Evolutionary conservation across 2,113 vertebrate species (phyloP).

Genomic region (Aepyceros melampus): DNA sequence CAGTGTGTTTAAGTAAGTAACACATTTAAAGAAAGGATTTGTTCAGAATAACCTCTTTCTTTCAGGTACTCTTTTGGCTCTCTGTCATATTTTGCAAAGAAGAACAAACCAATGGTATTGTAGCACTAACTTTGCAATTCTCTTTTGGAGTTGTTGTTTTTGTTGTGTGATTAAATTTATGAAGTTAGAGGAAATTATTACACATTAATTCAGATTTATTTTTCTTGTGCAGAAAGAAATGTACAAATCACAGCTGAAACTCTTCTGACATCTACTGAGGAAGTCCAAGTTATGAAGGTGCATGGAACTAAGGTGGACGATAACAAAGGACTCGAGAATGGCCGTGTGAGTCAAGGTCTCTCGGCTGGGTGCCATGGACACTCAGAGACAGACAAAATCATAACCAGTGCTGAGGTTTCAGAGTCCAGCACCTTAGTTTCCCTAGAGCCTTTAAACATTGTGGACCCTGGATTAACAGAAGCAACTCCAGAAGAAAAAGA

Average conservation of each 20-base stretch:
- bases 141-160: neutral
- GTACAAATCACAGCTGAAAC: conserved; percentile 73
- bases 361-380: conserved; percentile 36
- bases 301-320: conserved; percentile 69
- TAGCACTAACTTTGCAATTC: neutral
- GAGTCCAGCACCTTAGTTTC: conserved; percentile 63
- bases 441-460: conserved; percentile 64
- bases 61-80: neutral
- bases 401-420: conserved; percentile 68
- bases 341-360: conserved; percentile 70
- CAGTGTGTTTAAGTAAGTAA: neutral
- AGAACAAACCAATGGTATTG: neutral
- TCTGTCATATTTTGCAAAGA: neutral
- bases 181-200: neutral
- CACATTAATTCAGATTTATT: conserved; percentile 59
- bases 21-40: neutral
- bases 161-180: conserved; percentile 7
- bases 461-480: conserved; percentile 52
- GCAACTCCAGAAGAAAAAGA: conserved; percentile 51
- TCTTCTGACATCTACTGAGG: conserved; percentile 69
- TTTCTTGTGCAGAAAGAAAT: conserved; percentile 74
- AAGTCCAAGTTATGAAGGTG: conserved; percentile 80
- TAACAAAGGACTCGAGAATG: conserved; percentile 68
- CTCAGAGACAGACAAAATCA: conserved; percentile 58
- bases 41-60: conserved; percentile 12